Conservation (phyloP, 2,888 invertebrate species). For the Drosophila buzzatii region DNA sequence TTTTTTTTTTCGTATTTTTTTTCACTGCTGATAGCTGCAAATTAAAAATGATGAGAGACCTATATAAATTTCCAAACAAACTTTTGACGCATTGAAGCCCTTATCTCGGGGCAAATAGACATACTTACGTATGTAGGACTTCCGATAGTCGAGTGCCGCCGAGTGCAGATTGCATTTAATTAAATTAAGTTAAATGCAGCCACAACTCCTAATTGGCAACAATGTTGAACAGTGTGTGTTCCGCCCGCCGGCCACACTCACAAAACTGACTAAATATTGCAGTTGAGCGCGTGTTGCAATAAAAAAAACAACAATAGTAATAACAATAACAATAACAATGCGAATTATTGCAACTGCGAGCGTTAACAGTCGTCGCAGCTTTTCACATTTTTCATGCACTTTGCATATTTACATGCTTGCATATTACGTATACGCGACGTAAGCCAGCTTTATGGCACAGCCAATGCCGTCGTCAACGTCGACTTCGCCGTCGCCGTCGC, state of each 20-base stretch:
- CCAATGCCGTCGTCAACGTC: constrained; percentile 5
- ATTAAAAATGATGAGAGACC: constrained; percentile 34
- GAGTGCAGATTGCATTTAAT: constrained; percentile 34
- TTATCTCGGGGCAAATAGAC: constrained; percentile 22
- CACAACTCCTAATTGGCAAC: constrained; percentile 51
- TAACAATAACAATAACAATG: constrained; percentile 6
- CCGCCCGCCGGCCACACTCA: constrained; percentile 18
- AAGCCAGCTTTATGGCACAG: constrained; percentile 31
- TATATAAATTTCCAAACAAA: constrained; percentile 44
- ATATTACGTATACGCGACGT: constrained; percentile 60
- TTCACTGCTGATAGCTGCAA: constrained; percentile 52
- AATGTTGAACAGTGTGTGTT: constrained; percentile 27
- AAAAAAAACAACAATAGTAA: constrained; percentile 8
- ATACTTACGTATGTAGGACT: constrained; percentile 1
- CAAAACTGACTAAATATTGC: constrained; percentile 32
- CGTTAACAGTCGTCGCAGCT: constrained; percentile 30
- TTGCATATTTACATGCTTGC: constrained; percentile 33
- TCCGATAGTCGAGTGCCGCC: constrained; percentile 38
- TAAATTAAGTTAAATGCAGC: background rate
- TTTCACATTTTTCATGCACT: constrained; percentile 31
- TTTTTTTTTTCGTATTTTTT: background rate
- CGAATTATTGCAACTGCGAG: constrained; percentile 36
- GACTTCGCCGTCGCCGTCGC: background rate
- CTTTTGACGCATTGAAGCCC: constrained; percentile 14
- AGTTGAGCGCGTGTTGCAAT: constrained; percentile 35